Evolutionary conservation across 2,888 invertebrate genomes (phyloP), one percentile per base, ranked within the genome.

Genomic region (Archips crataeganus): DNA sequence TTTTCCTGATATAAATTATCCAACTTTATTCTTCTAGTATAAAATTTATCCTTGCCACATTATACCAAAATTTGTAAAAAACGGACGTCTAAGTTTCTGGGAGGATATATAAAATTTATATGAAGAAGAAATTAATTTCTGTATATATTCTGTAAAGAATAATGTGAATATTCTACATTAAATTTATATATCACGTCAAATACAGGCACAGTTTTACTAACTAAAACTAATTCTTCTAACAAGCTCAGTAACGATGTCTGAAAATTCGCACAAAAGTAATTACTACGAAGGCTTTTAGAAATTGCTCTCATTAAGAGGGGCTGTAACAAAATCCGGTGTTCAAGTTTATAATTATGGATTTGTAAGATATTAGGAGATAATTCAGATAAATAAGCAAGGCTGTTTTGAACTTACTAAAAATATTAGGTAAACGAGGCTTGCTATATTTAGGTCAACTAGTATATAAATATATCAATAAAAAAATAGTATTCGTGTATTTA

Each of bases 231-330:
- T 47, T 63, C 47, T 47, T 2, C 47, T 63, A 47, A 63, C 45
- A 47, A 63, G 45, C 45, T 62, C 11, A 23, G 47, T 34, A 47
- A 61, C 39, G 47, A 61, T 23, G 39, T 36, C 39, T 49, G 36
- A 39, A 68, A 68, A 61, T 15, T 51, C 49, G 8, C 49, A 51
- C 69, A 66, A 67, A 71, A 71, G 49, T 67, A 61, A 65, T 67
- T 59, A 60, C 51, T 34, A 69, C 59, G 57, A 15, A 11, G 11
- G 68, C 74, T 67, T 74, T 68, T 62, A 62, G 64, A 64, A 65
- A 74, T 47, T 42, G 11, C 68, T 32, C 45, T 59, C 39, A 74
- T 69, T 74, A 66, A 71, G 39, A 39, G 67, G 67, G 62, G 72
- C 66, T 70, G 57, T 67, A 45, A 67, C 45, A 15, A 39, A 42